Evolutionary conservation across 2,888 invertebrate genomes (phyloP), one percentile per base, ranked within the genome.

Genomic region (Acrocera orbiculus): DNA sequence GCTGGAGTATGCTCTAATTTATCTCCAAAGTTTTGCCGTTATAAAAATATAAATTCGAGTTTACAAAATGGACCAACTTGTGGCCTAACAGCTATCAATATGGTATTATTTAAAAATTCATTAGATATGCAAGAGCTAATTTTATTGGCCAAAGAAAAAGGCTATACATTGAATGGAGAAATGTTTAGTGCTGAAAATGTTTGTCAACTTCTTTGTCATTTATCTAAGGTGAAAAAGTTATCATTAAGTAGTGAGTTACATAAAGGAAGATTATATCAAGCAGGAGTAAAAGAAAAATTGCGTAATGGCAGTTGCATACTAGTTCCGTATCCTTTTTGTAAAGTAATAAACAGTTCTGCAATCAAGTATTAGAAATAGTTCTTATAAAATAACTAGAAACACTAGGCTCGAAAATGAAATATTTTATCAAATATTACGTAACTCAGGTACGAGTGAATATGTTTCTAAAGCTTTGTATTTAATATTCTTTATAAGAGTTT

Each of bases 21-120:
- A 31, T 47, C 62, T 29, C 75, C 76, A 3, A 61, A 59, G 43
- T 51, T 49, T 32, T 69, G 62, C 38, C 58, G 56, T 36, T 66
- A 65, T 38, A 63, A 52, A 38, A 50, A 47, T 30, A 48, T 60
- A 10, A 14, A 38, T 16, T 48, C 53, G 8, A 45, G 56, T 11
- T 36, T 57, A 1, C 61, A 61, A 44, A 42, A 49, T n/a, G 60
- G 77, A 1, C 77, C 77, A 4, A 87, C 86, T 46, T 90, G 90
- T 62, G 90, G 90, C 7, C 56, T 89, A 36, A 81, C 82, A n/a
- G 86, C 87, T 3, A 56, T 89, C 19, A 76, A 78, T 24, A 87
- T 89, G 80, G 65, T 79, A 30, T 62, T 76, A 1, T 66, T 70
- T 40, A 69, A 67, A 30, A 61, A 62, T 35, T 63, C 69, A 5